These are phyloP conservation scores for Danio choprae DNA, from an alignment of 2,797 vertebrate species.

Conservation along the genomic window DNA sequence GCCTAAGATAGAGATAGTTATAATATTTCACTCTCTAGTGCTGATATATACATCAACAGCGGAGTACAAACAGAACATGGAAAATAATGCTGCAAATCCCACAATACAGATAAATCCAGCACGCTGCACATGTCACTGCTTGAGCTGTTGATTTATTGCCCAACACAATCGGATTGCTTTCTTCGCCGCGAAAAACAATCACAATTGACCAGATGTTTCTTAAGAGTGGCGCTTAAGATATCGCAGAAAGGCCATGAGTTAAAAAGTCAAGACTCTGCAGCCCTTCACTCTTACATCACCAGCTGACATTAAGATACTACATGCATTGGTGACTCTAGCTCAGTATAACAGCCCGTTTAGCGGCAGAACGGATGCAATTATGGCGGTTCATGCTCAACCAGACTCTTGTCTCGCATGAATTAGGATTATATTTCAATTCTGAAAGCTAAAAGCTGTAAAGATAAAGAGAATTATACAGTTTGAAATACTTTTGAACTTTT, in stretches of 20 bases:
- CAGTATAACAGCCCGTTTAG: background rate
- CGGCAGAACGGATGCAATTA: background rate
- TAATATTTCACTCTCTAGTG: background rate
- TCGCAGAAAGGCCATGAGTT: background rate
- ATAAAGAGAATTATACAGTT: background rate
- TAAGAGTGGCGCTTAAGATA: background rate
- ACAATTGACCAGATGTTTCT: slow-evolving; percentile 41
- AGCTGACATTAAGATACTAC: background rate
- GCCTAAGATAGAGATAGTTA: background rate
- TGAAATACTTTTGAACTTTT: slow-evolving; percentile 9
- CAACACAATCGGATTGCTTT: slow-evolving; percentile 32
- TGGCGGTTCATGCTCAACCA: background rate
- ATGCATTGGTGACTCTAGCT: background rate
- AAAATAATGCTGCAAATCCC: slow-evolving; percentile 37
- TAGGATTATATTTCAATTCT: background rate
- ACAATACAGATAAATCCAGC: slow-evolving; percentile 28
- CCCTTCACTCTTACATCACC: background rate
- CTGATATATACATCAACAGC: slow-evolving; percentile 34
- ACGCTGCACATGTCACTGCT: slow-evolving; percentile 24
- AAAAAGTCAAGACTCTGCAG: background rate
- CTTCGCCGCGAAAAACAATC: slow-evolving; percentile 7
- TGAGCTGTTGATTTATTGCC: slow-evolving; percentile 38
- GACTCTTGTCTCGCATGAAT: background rate
- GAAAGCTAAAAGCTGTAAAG: background rate
- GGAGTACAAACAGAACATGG: background rate